phyloP scores from a whole-genome alignment of 2,113 vertebrate genomes.

The Podarcis muralis region DNA sequence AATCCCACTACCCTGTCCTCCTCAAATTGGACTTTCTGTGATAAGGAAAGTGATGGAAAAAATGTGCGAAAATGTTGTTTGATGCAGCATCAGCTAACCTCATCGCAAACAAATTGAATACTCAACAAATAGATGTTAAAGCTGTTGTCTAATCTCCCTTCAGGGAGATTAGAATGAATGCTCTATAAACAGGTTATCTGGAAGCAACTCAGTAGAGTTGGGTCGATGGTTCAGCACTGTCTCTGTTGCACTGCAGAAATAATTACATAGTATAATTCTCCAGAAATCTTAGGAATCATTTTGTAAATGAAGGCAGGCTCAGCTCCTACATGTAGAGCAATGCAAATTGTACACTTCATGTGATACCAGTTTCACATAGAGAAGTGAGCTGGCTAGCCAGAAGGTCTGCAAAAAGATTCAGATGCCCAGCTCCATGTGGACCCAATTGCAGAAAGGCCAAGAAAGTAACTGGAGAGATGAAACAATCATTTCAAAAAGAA shows the following conservation, averaged over 20 bases:
- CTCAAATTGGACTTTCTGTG: too few relatives aligned
- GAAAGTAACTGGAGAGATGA: background rate
- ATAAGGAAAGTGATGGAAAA: too few relatives aligned
- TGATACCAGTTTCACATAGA: background rate
- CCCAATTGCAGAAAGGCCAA: background rate
- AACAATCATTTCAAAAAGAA: background rate
- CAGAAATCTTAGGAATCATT: rapidly evolving
- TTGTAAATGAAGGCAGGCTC: background rate
- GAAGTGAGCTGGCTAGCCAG: slow-evolving; percentile 6
- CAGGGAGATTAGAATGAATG: too few relatives aligned
- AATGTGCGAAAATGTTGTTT: too few relatives aligned
- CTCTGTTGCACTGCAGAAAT: background rate
- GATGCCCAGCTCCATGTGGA: background rate
- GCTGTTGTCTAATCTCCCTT: too few relatives aligned
- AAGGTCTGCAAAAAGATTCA: background rate
- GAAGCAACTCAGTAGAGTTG: background rate
- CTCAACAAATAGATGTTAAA: too few relatives aligned
- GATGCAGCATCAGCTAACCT: too few relatives aligned
- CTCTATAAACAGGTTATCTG: background rate
- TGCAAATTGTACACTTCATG: background rate
- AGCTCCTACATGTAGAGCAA: background rate
- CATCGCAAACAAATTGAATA: too few relatives aligned
- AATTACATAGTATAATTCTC: background rate
- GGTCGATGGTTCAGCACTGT: background rate
- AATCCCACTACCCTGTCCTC: too few relatives aligned